Evolutionary conservation across 2,797 vertebrate genomes (phyloP).

Genomic region (Myotis myotis): DNA sequence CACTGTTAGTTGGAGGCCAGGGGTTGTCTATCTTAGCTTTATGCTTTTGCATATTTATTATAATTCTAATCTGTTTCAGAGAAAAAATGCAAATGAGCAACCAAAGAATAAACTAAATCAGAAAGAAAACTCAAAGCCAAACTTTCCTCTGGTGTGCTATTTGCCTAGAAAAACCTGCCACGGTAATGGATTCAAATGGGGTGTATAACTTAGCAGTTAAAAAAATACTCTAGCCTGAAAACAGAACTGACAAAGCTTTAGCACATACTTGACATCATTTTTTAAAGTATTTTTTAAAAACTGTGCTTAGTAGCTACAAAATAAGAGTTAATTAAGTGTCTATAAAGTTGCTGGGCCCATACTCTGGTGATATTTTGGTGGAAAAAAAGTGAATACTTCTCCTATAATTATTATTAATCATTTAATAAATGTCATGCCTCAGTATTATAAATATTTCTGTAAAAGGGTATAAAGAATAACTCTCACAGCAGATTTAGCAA

Average conservation of each 20-base stretch:
- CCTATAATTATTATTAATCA: constrained; percentile 32
- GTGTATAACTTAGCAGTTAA: constrained; percentile 42
- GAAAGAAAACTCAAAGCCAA: constrained; percentile 52
- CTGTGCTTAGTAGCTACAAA: constrained; percentile 37
- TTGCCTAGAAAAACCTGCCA: constrained; percentile 62
- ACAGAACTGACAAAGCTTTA: constrained; percentile 58
- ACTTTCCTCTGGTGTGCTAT: constrained; percentile 49
- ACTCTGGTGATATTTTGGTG: not conserved
- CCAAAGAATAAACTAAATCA: constrained; percentile 64
- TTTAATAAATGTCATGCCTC: not conserved
- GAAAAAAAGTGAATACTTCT: not conserved
- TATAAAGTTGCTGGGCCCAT: constrained; percentile 32
- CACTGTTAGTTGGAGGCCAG: constrained; percentile 28
- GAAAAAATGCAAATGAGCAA: constrained; percentile 62
- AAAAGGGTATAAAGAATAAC: constrained; percentile 18
- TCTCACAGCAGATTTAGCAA: not conserved
- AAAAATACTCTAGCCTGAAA: constrained; percentile 41
- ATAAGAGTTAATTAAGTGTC: not conserved
- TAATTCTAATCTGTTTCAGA: constrained; percentile 63
- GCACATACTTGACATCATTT: not conserved
- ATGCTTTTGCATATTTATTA: constrained; percentile 30
- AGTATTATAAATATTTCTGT: constrained; percentile 35
- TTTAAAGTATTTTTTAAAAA: not conserved
- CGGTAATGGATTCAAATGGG: constrained; percentile 45
- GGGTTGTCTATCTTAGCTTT: not conserved